Evolutionary conservation across 2,888 invertebrate genomes (phyloP), one percentile per base, ranked within the genome.

Genomic region (Mythimna albipuncta): DNA sequence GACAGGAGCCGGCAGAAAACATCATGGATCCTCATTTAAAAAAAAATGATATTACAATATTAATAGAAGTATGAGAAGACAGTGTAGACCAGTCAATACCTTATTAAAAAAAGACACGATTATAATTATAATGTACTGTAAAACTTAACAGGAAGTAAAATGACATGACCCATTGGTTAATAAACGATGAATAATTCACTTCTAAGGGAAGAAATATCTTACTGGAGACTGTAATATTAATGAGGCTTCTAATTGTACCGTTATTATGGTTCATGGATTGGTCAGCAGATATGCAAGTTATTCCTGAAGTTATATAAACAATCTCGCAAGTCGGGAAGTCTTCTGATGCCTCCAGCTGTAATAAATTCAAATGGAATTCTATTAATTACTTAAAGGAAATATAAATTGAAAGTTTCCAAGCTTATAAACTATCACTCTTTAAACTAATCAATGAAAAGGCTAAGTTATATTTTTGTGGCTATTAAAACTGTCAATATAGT

Each of bases 381-480:
- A 75, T 68, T 75, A 75, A 82, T 77, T 70, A 68, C 47, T 52
- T 76, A 75, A 79, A 78, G 82, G 83, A 85, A 84, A 78, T 67
- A 59, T 81, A 77, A 77, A 81, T 68, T 65, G 10, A 62, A 54
- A 62, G 41, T 52, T 32, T 72, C 41, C 13, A 47, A 38, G 44
- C 19, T 47, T 35, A 66, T 79, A 54, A 58, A 72, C n/a, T 72
- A 58, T 32, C 47, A 57, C 6, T 32, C 4, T 21, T 47, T 58
- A 13, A 41, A 50, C 44, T 11, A 54, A 32, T 32, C 32, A 26
- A 54, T 19, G n/a, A 50, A 19, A 50, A 38, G 0, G 16, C 44
- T 52, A 21, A 32, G 35, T 50, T 16, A 55, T 21, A 55, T 3
- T 38, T 16, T 44, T 16, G 21, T 11, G 26, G 38, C 21, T 38